Base-by-base conservation (phyloP, 2,888 invertebrate species). In the Zonitis immaculata region DNA sequence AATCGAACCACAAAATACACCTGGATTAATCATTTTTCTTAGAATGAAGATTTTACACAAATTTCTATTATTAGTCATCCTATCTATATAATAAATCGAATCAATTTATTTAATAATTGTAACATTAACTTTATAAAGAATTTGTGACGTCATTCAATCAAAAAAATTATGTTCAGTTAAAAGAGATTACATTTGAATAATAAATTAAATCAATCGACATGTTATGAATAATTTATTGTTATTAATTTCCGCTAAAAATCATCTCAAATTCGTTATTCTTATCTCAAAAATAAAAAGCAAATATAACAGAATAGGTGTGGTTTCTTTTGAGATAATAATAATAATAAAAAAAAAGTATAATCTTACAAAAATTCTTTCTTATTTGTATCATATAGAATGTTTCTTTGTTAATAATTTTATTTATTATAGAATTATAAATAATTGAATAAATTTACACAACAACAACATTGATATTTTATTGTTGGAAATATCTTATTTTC, bases 11-110 rank as follows among this genome's bases (percentile, higher is more conserved):
- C 14, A 39, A 22, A 22, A n/a, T 16, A 43, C 25, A 26, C 44
- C 14, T 25, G 26, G 6, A 44, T 44, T 44, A 44, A 26, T 44
- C 44, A 44, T 44, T 44, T 26, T 22, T 43, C 26, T 4, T 11
- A 11, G 27, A 27, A 44, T 14, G 28, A 26, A 28, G 22, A 16
- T 44, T 12, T 26, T 12, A 7, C 3, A n/a, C n/a, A n/a, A n/a
- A n/a, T n/a, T n/a, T n/a, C n/a, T n/a, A n/a, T 14, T 9, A 44
- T 44, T 26, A 25, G 44, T 28, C 44, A 25, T 28, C 12, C 8
- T 9, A 18, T 4, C 9, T 9, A 18, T 6, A 42, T 22, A 11
- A 20, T 6, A 9, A 42, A 9, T 12, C 42, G 8, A 42, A 42
- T 20, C 42, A 6, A 20, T 11, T 22, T 14, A 9, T 32, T 42